Percentiles rank a stretch among this genome's conserved stretches.
Conservation (phyloP, 1,140 invertebrate species). For the Drosophila melanica region DNA sequence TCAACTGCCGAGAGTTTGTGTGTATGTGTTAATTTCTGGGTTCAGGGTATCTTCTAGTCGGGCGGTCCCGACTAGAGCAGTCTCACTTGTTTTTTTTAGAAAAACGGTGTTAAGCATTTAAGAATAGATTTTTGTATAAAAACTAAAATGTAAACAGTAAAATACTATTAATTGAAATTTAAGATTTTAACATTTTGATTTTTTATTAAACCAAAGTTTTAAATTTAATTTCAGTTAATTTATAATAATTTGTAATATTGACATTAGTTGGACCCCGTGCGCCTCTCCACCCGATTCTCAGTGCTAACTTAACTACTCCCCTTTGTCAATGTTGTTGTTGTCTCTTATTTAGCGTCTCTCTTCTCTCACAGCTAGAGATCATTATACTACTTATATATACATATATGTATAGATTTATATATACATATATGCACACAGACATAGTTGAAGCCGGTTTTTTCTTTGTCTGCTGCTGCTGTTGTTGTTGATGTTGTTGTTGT, state of each 20-base stretch:
- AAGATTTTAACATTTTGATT: no score
- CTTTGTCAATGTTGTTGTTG: neutral
- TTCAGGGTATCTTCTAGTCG: no score
- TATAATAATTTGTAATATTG: no score
- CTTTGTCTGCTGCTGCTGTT: constrained; percentile 73
- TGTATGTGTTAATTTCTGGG: no score
- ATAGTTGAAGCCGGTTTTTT: constrained; percentile 72
- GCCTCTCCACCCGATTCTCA: constrained; percentile 23
- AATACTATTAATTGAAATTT: no score
- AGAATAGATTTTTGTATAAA: no score
- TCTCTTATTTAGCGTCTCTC: neutral
- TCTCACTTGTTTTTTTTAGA: no score
- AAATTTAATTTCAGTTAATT: no score
- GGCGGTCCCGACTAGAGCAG: no score
- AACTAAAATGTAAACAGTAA: no score
- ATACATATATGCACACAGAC: constrained; percentile 2
- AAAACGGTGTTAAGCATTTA: neutral
- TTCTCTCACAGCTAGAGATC: constrained; percentile 11
- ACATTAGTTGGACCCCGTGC: neutral
- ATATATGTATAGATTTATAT: neutral
- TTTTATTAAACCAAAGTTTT: no score
- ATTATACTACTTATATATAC: constrained; percentile 3
- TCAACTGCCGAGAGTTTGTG: no score
- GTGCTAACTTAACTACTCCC: neutral
- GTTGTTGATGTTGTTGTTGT: constrained; percentile 50